Evolutionary conservation across 1,140 invertebrate species (phyloP), one percentile per base, ranked within the genome.

Genomic region (Heliconius melpomene): DNA sequence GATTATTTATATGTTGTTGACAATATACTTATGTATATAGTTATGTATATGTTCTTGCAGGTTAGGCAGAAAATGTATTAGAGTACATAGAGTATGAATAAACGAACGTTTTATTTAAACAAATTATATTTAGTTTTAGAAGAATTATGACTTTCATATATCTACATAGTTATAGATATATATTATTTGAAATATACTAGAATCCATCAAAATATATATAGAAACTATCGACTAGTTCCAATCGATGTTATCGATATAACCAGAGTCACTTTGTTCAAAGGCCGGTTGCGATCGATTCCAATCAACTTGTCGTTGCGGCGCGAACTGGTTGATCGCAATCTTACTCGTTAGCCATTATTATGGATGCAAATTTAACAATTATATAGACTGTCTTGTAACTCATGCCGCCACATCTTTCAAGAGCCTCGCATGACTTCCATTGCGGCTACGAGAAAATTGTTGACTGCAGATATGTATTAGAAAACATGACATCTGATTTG

Each of bases 301-400:
- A 89, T 90, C 90, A 88, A 89, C 82, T 89, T 89, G 88, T 91
- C 89, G 85, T 83, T 85, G 87, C 81, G 86, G 89, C 83, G 90
- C 86, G 89, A 91, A 91, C 90, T 89, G 88, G 87, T 86, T 81
- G 90, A 92, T 93, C 84, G 87, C 88, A 88, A 91, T 91, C 91
- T 79, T 81, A 84, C 88, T 91, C 87, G 89, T 89, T 90, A 91
- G 85, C 85, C 84, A 83, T 87, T 85, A 93, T 93, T 91, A 91
- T 89, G 84, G 84, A 92, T 92, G 89, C 89, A 91, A 93, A 91
- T 89, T 91, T 86, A 92, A 90, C 87, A 86, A 86, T 86, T 86
- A 86, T 82, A 83, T 80, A 84, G 74, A 81, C 72, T 75, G 70
- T 81, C 79, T 80, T 79, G 78, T 76, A 79, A 66, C 36, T 72